A percentile compares a stretch with the other conserved stretches of the same genome.
Evolutionary conservation across 1,140 invertebrate species (phyloP).

Genomic region (Helicoverpa armigera): DNA sequence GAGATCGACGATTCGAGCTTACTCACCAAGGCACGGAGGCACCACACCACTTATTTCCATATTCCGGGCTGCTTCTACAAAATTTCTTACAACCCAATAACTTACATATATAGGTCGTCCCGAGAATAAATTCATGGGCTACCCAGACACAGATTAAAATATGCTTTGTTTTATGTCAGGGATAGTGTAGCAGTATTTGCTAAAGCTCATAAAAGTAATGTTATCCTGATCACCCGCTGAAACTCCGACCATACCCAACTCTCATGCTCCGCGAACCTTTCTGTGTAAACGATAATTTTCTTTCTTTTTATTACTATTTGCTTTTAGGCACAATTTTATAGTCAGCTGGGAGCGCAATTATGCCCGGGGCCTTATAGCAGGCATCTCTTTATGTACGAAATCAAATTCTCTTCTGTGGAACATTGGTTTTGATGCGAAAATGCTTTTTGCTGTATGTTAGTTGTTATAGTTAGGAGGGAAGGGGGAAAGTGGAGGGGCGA

Average conservation of each 20-base stretch:
- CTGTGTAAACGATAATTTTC: conserved; percentile 67
- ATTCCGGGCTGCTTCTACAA: no score
- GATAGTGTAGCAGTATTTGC: not conserved
- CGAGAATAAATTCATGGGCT: no score
- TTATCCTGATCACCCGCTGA: conserved; percentile 17
- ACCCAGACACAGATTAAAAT: no score
- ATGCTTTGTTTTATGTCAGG: not conserved
- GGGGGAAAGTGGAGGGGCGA: not conserved
- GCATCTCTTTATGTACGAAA: conserved; percentile 43
- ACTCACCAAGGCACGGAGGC: no score
- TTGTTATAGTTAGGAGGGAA: not conserved
- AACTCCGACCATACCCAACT: conserved; percentile 48
- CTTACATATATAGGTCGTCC: no score
- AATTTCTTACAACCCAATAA: no score
- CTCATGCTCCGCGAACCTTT: conserved; percentile 57
- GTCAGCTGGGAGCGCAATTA: conserved; percentile 51
- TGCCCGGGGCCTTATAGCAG: conserved; percentile 29
- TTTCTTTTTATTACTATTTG: conserved; percentile 80
- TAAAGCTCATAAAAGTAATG: no score
- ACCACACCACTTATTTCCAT: no score
- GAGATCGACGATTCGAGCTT: no score
- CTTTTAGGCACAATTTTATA: conserved; percentile 79
- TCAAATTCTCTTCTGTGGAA: conserved; percentile 43
- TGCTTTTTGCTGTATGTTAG: conserved; percentile 35
- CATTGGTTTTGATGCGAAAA: conserved; percentile 44